Conservation (phyloP, 2,888 invertebrate species). For the Drosophila buzzatii region DNA sequence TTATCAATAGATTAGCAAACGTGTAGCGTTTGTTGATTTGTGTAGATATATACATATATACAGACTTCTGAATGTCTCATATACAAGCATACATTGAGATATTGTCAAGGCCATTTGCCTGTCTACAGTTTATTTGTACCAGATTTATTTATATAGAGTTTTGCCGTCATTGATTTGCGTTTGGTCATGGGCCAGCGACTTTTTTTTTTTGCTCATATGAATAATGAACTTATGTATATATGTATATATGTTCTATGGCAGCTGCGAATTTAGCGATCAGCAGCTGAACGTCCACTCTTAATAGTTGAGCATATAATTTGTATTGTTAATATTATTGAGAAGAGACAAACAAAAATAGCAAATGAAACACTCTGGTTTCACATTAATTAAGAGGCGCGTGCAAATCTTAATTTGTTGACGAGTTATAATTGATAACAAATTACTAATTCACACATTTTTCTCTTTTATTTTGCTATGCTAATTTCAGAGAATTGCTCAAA, state of each 20-base stretch:
- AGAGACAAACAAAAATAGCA: conserved; percentile 3
- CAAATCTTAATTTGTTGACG: background rate
- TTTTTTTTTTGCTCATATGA: conserved; percentile 24
- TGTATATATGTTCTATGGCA: background rate
- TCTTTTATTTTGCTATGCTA: conserved; percentile 25
- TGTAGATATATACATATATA: conserved; percentile 3
- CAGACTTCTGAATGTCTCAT: conserved; percentile 18
- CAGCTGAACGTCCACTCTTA: background rate
- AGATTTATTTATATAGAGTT: conserved; percentile 56
- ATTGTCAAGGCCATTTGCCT: conserved; percentile 45
- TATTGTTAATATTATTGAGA: background rate
- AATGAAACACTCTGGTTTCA: background rate
- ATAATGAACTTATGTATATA: conserved; percentile 13
- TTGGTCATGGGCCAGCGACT: conserved; percentile 55
- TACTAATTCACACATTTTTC: conserved; percentile 34
- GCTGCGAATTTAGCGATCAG: background rate
- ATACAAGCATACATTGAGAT: conserved; percentile 24
- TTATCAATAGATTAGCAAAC: conserved; percentile 13
- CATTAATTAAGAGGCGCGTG: background rate
- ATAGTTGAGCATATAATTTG: background rate
- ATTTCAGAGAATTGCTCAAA: conserved; percentile 1
- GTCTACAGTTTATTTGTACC: conserved; percentile 46
- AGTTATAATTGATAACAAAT: conserved; percentile 17
- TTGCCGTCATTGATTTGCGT: conserved; percentile 61
- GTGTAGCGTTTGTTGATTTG: background rate